Evolutionary conservation across 2,113 vertebrate genomes (phyloP), one percentile per base, ranked within the genome.

Genomic region (Canis aureus): DNA sequence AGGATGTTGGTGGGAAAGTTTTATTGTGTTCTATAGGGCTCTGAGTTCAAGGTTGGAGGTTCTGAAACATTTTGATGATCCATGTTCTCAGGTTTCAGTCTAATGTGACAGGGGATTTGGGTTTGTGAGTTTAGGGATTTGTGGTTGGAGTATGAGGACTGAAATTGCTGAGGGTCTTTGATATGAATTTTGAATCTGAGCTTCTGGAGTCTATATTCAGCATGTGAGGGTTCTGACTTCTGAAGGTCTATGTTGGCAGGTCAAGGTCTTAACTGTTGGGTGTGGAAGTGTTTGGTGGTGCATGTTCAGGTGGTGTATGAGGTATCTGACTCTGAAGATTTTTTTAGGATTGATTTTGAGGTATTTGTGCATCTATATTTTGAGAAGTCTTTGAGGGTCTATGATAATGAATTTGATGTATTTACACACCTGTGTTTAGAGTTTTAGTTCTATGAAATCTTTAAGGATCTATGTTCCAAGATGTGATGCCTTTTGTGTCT

Each of bases 101-200:
- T 80, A 38, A 80, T 27, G 20, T 86, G 53, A 53, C 3, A 0
- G 38, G 22, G 71, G 9, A 79, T 91, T 23, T 51, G 23, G 10
- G 19, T 62, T 82, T 35, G 3, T 86, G 22, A 35, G 10, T 86
- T 74, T 43, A 76, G 73, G 12, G 73, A 55, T 79, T 79, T 76
- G 49, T 64, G 23, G 53, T 55, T 76, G 66, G 51, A 15, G 22
- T 85, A 12, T 71, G 43, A 92, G 25, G n/a, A 27, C 53, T 73
- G 57, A 86, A 38, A 86, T 43, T 38, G 49, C 32, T 88, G 29
- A 90, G 49, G 57, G 27, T 69, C 27, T 80, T 67, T 49, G n/a
- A 10, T 76, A 80, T 29, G 74, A 51, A 93, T 86, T 95, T 87
- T 90, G 74, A 97, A 43, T 81, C 32, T 82, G 67, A 94, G 43